phyloP scores from a whole-genome alignment of 1,140 invertebrate genomes.

The honey bee (Apis mellifera) region Amel_HAv3.1 CM009944.2:9476001-9476500 shows the following conservation, averaged over 20 bases:
- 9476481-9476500: slow-evolving; percentile 73
- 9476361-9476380: not conserved
- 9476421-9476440: not conserved
- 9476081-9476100: slow-evolving; percentile 1
- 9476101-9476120: too few species aligned
- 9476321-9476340: slow-evolving; percentile 19
- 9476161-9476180: too few species aligned
- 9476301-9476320: slow-evolving; percentile 42
- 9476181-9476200: slow-evolving; percentile 24
- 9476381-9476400: slow-evolving; percentile 2
- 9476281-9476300: slow-evolving; percentile 41
- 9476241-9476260: slow-evolving; percentile 68
- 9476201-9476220: slow-evolving; percentile 40
- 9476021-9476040: slow-evolving; percentile 46
- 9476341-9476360: slow-evolving; percentile 14
- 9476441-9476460: slow-evolving; percentile 15
- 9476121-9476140: not conserved
- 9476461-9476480: slow-evolving; percentile 62
- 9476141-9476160: too few species aligned
- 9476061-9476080: not conserved
- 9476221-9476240: slow-evolving; percentile 59
- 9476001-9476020: slow-evolving; percentile 55
- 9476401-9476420: not conserved
- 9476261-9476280: slow-evolving; percentile 38
- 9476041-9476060: slow-evolving; percentile 24